A percentile compares a stretch with the other conserved stretches of the same genome.
Conservation (phyloP, 2,797 vertebrate species). For the Gallinago solitaria region DNA sequence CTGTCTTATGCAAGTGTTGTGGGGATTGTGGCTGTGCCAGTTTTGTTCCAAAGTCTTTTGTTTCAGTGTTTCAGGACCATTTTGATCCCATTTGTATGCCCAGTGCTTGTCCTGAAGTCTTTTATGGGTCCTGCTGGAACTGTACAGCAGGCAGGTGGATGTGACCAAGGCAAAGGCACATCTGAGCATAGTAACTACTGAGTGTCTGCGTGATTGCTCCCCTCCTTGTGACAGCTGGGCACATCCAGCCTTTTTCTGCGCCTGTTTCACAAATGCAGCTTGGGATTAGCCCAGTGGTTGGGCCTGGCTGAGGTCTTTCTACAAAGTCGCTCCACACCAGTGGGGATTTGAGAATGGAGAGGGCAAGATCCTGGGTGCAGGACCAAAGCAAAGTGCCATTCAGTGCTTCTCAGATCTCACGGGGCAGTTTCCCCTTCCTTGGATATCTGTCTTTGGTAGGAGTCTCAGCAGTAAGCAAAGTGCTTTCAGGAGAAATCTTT, state of each 20-base stretch:
- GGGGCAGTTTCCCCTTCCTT: not conserved
- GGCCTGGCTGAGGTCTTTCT: not conserved
- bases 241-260: not conserved
- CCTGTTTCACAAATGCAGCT: not conserved
- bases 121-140: not conserved
- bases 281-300: not conserved
- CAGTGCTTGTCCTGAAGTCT: not conserved
- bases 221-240: not conserved
- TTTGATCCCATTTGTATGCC: not conserved
- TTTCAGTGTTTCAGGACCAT: not conserved
- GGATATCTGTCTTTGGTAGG: not conserved
- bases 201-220: not conserved
- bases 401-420: not conserved
- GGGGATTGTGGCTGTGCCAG: slow-evolving; percentile 50
- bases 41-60: slow-evolving; percentile 40
- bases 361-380: not conserved
- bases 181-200: not conserved
- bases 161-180: not conserved
- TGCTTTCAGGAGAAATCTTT: not conserved
- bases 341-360: not conserved
- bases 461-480: not conserved
- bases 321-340: not conserved
- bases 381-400: not conserved
- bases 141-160: not conserved
- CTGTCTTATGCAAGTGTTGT: slow-evolving; percentile 22